Base-by-base conservation (phyloP, 2,888 invertebrate species). In the Mimas tiliae region DNA sequence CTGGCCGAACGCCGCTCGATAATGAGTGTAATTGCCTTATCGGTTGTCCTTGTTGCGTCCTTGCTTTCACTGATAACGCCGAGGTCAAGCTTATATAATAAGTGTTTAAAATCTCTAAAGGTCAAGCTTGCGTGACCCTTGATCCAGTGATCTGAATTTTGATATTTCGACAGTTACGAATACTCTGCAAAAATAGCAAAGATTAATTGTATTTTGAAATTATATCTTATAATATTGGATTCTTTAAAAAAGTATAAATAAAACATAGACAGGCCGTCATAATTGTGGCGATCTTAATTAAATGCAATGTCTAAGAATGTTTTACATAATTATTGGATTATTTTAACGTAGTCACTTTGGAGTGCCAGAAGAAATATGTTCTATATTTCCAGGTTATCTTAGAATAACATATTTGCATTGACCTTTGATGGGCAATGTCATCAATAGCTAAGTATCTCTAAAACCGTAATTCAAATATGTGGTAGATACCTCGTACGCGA, bases 11-110 rank as follows among this genome's bases (percentile, higher is more conserved):
- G 76, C 79, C 85, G 82, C 78, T 80, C 83, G 79, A 82, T 88
- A 89, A 90, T 89, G 80, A 85, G 84, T 81, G 79, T 86, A 89
- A 89, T 91, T 88, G 86, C 84, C 78, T 86, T 89, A 89, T 86
- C 88, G 74, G 76, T 77, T 75, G 88, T 89, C 91, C 90, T 91
- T 90, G 87, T 81, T 80, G 70, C 83, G 91, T 89, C 91, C 91
- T 92, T 91, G 89, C 91, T 91, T 93, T 93, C 91, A 91, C 90
- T 92, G 92, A 93, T 93, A 93, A 90, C 88, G 80, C 78, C 80
- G 80, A 77, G 77, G 80, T 82, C 81, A 85, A 78, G 80, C 80
- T 85, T 86, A 85, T 86, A 86, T 87, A 87, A 87, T 78, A 75
- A 71, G 68, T 73, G 70, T 72, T 77, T 77, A 73, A 72, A 75